Conservation (phyloP, 2,113 vertebrate genomes). For the Sinocyclocheilus rhinocerous region DNA sequence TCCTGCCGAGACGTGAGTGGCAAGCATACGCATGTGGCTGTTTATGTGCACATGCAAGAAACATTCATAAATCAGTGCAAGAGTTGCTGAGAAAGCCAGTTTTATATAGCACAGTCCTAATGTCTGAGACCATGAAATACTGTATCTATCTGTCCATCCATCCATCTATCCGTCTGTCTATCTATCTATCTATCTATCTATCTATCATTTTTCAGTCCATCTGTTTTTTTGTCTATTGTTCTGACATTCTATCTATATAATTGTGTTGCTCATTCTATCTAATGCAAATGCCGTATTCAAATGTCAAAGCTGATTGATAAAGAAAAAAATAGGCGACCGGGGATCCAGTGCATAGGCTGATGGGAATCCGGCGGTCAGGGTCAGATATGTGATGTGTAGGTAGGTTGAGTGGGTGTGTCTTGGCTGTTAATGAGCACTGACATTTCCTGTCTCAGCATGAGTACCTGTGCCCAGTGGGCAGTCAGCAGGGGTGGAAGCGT, state of each 20-base stretch:
- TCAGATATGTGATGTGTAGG: neutral
- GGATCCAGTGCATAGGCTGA: neutral
- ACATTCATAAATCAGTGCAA: too few relatives aligned
- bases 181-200: too few relatives aligned
- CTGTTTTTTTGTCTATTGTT: too few relatives aligned
- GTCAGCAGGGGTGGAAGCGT: constrained; percentile 57
- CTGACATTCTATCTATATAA: too few relatives aligned
- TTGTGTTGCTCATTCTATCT: too few relatives aligned
- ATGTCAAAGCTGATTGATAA: neutral
- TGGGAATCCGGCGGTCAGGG: neutral
- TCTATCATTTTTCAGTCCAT: too few relatives aligned
- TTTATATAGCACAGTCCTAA: neutral
- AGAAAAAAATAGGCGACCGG: neutral
- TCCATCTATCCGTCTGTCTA: too few relatives aligned
- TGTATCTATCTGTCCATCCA: too few relatives aligned
- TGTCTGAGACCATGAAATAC: neutral
- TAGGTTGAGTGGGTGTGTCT: constrained; percentile 46
- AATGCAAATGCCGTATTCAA: neutral
- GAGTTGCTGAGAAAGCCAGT: neutral
- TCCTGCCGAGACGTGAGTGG: constrained; percentile 58
- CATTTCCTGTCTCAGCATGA: constrained; percentile 75
- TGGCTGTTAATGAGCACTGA: constrained; percentile 71
- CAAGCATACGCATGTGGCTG: constrained; percentile 42
- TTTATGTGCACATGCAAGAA: too few relatives aligned
- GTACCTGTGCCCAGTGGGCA: constrained; percentile 64